Conservation (phyloP, 2,113 vertebrate genomes). For the Aythya baeri region DNA sequence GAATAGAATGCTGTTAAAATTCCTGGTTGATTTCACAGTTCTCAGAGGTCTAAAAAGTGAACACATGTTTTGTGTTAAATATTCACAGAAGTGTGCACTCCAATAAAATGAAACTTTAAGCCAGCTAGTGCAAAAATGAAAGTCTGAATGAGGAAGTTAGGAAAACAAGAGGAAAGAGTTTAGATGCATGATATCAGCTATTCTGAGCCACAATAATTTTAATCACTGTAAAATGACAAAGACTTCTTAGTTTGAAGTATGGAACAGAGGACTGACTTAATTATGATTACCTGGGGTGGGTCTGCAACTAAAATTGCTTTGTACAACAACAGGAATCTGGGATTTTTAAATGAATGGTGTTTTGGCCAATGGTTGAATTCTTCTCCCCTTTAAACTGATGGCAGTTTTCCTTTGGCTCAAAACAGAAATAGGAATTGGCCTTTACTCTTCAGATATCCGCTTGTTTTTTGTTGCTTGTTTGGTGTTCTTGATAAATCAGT, state of each 20-base stretch:
- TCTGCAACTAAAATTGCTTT: neutral
- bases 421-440: neutral
- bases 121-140: conserved; percentile 52
- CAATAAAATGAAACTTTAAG: conserved; percentile 58
- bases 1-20: neutral
- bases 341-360: neutral
- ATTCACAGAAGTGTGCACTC: conserved; percentile 18
- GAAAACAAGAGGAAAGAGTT: conserved; percentile 49
- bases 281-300: conserved; percentile 4
- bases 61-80: conserved; percentile 68
- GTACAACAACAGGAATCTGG: neutral
- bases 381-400: neutral
- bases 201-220: conserved; percentile 66
- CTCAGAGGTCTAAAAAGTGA: conserved; percentile 5
- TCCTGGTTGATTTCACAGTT: conserved; percentile 44
- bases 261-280: conserved; percentile 38
- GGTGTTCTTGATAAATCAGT: neutral
- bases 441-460: neutral
- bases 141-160: conserved; percentile 43
- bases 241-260: conserved; percentile 29
- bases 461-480: neutral
- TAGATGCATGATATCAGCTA: conserved; percentile 34
- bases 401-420: neutral
- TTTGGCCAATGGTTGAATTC: neutral
- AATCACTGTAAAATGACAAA: conserved; percentile 46